These are phyloP conservation scores for Pseudoips prasinana DNA, from an alignment of 2,888 invertebrate species.

Conservation along the genomic window DNA sequence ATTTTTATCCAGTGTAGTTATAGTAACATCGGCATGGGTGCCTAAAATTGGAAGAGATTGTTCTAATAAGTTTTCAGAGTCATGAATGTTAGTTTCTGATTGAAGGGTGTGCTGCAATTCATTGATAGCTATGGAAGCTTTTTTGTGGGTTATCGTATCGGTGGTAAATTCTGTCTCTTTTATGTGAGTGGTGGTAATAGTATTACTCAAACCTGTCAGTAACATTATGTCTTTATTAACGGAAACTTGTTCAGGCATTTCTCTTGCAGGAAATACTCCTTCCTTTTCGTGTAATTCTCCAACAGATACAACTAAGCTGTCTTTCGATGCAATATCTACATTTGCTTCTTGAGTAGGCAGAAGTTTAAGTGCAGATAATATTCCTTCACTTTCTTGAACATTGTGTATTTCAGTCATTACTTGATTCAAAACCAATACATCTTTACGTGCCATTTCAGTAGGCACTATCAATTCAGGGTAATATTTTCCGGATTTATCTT, in stretches of 20 bases:
- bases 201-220: constrained; percentile 81
- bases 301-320: constrained; percentile 81
- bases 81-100: constrained; percentile 80
- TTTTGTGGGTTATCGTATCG: constrained; percentile 72
- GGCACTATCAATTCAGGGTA: constrained; percentile 90
- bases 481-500: constrained; percentile 89
- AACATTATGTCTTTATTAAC: constrained; percentile 62
- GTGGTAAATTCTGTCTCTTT: constrained; percentile 82
- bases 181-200: constrained; percentile 84
- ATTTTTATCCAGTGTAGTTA: constrained; percentile 83
- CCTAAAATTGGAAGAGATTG: constrained; percentile 58
- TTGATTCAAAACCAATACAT: constrained; percentile 85
- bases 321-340: constrained; percentile 82
- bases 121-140: constrained; percentile 82
- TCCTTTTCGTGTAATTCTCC: constrained; percentile 85
- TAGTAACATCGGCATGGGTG: constrained; percentile 68
- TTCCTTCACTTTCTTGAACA: constrained; percentile 86
- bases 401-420: constrained; percentile 84
- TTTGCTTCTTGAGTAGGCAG: constrained; percentile 84
- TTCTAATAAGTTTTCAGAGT: constrained; percentile 81
- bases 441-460: constrained; percentile 87
- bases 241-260: constrained; percentile 47
- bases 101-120: constrained; percentile 84
- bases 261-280: constrained; percentile 67
- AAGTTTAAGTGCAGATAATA: constrained; percentile 79